Percentiles rank a stretch among this genome's conserved stretches.
Conservation (phyloP, 2,888 invertebrate species). For the Tuta absoluta region DNA sequence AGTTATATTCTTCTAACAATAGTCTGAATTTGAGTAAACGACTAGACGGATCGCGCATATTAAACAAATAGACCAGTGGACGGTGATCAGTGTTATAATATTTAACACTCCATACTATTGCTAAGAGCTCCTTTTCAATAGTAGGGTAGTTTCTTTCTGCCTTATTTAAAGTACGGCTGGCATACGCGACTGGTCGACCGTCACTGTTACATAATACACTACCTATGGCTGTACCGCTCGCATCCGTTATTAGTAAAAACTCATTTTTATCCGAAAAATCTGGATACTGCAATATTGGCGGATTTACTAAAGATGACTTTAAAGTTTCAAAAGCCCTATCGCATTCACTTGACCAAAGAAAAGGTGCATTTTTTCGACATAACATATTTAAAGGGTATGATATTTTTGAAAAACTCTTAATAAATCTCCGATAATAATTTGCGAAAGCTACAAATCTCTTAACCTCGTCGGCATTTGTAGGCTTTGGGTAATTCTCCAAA, state of each 20-base stretch:
- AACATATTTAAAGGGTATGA: conserved; percentile 18
- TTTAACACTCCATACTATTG: conserved; percentile 21
- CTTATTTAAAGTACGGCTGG: no score
- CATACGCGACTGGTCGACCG: conserved; percentile 16
- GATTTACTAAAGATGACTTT: conserved; percentile 8
- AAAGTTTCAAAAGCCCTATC: conserved; percentile 26
- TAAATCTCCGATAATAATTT: conserved; percentile 26
- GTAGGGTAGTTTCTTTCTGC: no score
- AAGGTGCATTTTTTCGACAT: conserved; percentile 19
- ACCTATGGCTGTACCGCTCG: conserved; percentile 19
- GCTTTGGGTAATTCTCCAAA: no score
- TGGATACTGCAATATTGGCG: conserved; percentile 23
- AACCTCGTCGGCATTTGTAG: no score
- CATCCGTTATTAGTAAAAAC: conserved; percentile 22
- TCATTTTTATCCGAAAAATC: conserved; percentile 18
- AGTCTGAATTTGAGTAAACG: conserved; percentile 11
- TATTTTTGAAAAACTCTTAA: conserved; percentile 24
- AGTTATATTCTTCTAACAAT: conserved; percentile 17
- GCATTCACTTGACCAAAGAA: conserved; percentile 20
- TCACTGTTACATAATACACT: conserved; percentile 20
- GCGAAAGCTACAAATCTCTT: no score
- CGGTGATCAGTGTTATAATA: conserved; percentile 20
- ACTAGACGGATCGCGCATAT: conserved; percentile 20
- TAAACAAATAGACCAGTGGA: no score
- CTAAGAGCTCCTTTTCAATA: no score